A percentile compares a stretch with the other conserved stretches of the same genome.
phyloP scores from a whole-genome alignment of 2,888 invertebrate genomes.

The Lissocephala sabroskyi region DNA sequence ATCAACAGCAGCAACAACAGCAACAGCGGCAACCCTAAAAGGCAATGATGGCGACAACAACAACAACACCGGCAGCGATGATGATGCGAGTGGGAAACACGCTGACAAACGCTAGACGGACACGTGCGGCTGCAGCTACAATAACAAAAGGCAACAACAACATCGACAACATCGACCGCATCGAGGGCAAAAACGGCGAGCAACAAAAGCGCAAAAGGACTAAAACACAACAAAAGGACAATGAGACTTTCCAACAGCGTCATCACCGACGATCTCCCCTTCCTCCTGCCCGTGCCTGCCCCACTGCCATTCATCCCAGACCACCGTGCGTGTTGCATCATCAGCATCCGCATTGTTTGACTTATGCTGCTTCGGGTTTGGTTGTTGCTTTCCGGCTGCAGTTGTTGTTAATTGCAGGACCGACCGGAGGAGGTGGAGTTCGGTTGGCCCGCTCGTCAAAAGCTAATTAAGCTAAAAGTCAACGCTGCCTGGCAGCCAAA shows the following conservation, averaged over 20 bases:
- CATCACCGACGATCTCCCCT: not conserved
- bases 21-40: no score
- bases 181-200: not conserved
- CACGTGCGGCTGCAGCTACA: conserved; percentile 12
- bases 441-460: conserved; percentile 23
- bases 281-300: no score
- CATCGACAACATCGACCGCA: no score
- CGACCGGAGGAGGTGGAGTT: no score
- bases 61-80: conserved; percentile 33
- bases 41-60: conserved; percentile 15
- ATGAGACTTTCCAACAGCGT: not conserved
- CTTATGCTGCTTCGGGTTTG: not conserved
- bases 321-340: conserved; percentile 26
- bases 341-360: conserved; percentile 37
- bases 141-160: conserved; percentile 17
- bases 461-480: conserved; percentile 61
- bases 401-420: not conserved
- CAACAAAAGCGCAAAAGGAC: conserved; percentile 38
- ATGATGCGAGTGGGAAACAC: conserved; percentile 17
- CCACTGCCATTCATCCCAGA: conserved; percentile 8
- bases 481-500: conserved; percentile 31
- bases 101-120: conserved; percentile 30
- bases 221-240: conserved; percentile 42
- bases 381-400: not conserved
- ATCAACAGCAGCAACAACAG: conserved; percentile 30